phyloP scores from a whole-genome alignment of 1,140 invertebrate genomes.

The Microplitis mediator region DNA sequence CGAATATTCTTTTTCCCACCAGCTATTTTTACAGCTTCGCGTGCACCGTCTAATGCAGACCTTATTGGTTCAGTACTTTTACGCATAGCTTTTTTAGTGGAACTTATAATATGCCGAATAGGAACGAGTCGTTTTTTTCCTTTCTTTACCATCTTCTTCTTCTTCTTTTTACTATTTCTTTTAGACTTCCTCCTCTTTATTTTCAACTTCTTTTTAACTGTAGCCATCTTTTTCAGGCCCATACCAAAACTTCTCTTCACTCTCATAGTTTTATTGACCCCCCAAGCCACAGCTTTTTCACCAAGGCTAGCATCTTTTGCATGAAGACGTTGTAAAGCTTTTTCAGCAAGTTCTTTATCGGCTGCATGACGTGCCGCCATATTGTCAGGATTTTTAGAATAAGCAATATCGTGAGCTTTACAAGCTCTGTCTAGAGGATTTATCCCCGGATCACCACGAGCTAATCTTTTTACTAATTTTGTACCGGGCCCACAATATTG shows the following conservation, averaged over 20 bases:
- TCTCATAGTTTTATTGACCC: slow-evolving; percentile 47
- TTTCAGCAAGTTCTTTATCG: slow-evolving; percentile 48
- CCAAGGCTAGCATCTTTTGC: slow-evolving; percentile 44
- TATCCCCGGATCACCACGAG: not conserved
- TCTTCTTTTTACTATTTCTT: too few species aligned
- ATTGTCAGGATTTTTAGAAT: slow-evolving; percentile 37
- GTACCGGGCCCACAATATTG: too few species aligned
- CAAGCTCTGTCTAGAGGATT: not conserved
- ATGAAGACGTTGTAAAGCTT: slow-evolving; percentile 51
- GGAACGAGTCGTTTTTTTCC: too few species aligned
- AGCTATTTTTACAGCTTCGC: slow-evolving; percentile 21
- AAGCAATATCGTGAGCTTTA: slow-evolving; percentile 31
- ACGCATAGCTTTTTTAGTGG: too few species aligned
- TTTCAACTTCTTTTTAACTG: too few species aligned
- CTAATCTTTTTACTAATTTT: too few species aligned
- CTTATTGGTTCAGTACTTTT: not conserved
- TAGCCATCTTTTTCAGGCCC: too few species aligned
- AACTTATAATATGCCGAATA: too few species aligned
- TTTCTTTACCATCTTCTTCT: too few species aligned
- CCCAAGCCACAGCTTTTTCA: slow-evolving; percentile 46
- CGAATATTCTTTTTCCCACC: too few species aligned
- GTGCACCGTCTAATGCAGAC: slow-evolving; percentile 21
- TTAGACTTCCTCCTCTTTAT: too few species aligned
- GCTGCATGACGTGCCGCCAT: slow-evolving; percentile 39
- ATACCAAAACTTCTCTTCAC: slow-evolving; percentile 16